Percentiles rank a stretch among this genome's conserved stretches.
Evolutionary conservation across 2,113 vertebrate genomes (phyloP).

Genomic region (Seriola quinqueradiata): DNA sequence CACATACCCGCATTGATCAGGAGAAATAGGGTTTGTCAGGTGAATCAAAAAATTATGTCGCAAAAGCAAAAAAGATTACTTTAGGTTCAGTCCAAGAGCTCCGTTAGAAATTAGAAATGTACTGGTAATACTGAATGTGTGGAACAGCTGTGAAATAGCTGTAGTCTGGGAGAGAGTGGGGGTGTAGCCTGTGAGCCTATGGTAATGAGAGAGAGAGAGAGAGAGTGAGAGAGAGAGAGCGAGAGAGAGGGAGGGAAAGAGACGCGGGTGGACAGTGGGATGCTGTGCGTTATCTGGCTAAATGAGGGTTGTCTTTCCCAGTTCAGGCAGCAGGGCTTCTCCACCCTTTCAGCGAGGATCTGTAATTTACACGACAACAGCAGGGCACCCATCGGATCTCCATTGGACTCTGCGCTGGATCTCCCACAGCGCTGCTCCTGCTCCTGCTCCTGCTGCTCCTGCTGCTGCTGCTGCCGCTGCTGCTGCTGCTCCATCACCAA

Average conservation of each 20-base stretch:
- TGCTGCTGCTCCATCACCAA: constrained; percentile 54
- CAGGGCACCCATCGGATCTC: constrained; percentile 56
- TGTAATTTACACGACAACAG: constrained; percentile 65
- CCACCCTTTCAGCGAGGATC: constrained; percentile 70
- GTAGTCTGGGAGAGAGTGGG: constrained; percentile 70
- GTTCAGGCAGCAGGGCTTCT: constrained; percentile 68
- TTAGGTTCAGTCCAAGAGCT: not conserved
- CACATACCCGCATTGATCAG: not conserved
- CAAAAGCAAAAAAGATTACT: constrained; percentile 3
- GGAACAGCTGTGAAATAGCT: constrained; percentile 47
- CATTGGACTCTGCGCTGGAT: constrained; percentile 65
- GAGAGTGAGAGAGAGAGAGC: constrained; percentile 54
- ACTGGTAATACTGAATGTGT: constrained; percentile 37
- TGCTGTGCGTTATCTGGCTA: constrained; percentile 73
- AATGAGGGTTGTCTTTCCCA: constrained; percentile 76
- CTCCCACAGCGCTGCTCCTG: constrained; percentile 24
- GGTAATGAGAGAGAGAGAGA: constrained; percentile 59
- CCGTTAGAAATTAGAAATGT: constrained; percentile 15
- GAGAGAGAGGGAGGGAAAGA: constrained; percentile 45
- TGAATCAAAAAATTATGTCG: constrained; percentile 18
- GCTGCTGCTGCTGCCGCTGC: constrained; percentile 11
- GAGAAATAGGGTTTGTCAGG: not conserved
- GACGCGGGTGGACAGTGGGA: constrained; percentile 70
- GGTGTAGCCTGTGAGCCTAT: constrained; percentile 72
- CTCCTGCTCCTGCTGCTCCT: constrained; percentile 28